These are phyloP conservation scores for Morpho helenor DNA, from an alignment of 2,888 invertebrate species.

Conservation along the genomic window DNA sequence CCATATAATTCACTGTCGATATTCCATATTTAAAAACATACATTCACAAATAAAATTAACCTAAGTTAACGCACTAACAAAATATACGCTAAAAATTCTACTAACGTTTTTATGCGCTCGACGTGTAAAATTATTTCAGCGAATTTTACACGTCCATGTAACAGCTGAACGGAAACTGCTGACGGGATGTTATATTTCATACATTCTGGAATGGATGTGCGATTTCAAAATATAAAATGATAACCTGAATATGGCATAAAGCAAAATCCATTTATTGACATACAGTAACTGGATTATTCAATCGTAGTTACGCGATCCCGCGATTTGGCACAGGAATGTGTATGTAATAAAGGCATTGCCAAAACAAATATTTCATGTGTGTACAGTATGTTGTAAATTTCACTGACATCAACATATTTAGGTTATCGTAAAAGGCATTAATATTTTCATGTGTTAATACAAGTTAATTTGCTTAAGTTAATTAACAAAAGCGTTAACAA, in stretches of 20 bases:
- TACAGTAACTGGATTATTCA: neutral
- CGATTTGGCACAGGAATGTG: constrained; percentile 4
- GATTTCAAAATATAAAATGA: constrained; percentile 10
- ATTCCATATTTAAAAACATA: too few species aligned
- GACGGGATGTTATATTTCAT: constrained; percentile 18
- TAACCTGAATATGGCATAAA: constrained; percentile 1
- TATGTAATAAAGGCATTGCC: constrained; percentile 2
- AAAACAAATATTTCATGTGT: constrained; percentile 2
- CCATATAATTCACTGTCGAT: too few species aligned
- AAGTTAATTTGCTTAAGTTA: neutral
- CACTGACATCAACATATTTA: neutral
- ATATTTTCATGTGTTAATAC: too few species aligned
- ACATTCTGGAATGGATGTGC: constrained; percentile 17
- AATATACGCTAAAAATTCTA: too few species aligned
- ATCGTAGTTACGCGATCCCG: neutral
- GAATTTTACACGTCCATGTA: constrained; percentile 39
- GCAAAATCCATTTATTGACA: constrained; percentile 1
- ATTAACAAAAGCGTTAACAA: neutral
- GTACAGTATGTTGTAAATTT: constrained; percentile 6
- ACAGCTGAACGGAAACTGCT: constrained; percentile 39
- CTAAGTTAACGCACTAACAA: too few species aligned
- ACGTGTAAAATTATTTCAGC: neutral
- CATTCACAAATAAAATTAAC: too few species aligned
- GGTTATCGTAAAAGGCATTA: neutral
- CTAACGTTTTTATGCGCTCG: too few species aligned